A percentile compares a stretch with the other conserved stretches of the same genome.
These are phyloP conservation scores for Aelia acuminata DNA, from an alignment of 2,888 invertebrate genomes.

Conservation along the genomic window DNA sequence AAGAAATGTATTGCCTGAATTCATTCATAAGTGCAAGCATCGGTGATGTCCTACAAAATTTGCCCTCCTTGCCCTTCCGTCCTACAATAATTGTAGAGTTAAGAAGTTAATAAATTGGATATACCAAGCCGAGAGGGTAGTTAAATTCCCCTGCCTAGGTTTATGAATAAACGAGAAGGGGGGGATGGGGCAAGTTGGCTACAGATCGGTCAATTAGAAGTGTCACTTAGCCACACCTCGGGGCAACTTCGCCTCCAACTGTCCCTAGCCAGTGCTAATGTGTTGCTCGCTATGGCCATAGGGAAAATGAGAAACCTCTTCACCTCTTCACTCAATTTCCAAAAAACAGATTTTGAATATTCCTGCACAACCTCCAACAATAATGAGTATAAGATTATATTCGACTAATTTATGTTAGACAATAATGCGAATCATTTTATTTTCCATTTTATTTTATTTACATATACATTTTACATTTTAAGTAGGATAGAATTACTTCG, in stretches of 20 bases:
- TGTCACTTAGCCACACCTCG: not conserved
- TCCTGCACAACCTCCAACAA: not conserved
- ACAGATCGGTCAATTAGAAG: constrained; percentile 35
- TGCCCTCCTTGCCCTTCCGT: not conserved
- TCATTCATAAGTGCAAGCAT: too few relatives aligned
- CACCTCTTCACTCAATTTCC: not conserved
- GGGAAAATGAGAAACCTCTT: not conserved
- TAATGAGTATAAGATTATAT: too few relatives aligned
- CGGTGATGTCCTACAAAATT: not conserved
- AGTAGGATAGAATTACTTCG: too few relatives aligned
- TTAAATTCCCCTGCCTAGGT: not conserved
- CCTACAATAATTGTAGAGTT: not conserved
- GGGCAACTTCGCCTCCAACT: not conserved
- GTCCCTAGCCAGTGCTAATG: not conserved
- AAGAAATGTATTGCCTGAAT: too few relatives aligned
- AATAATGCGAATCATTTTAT: too few relatives aligned
- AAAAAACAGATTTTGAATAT: not conserved
- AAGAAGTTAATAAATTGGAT: constrained; percentile 22
- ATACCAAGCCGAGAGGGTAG: not conserved
- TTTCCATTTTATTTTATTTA: too few relatives aligned
- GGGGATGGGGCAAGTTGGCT: not conserved
- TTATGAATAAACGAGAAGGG: constrained; percentile 14
- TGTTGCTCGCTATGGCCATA: not conserved
- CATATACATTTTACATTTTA: too few relatives aligned
- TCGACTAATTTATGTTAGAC: too few relatives aligned